Conservation (phyloP, 2,888 invertebrate genomes). For the Agrotis ipsilon region DNA sequence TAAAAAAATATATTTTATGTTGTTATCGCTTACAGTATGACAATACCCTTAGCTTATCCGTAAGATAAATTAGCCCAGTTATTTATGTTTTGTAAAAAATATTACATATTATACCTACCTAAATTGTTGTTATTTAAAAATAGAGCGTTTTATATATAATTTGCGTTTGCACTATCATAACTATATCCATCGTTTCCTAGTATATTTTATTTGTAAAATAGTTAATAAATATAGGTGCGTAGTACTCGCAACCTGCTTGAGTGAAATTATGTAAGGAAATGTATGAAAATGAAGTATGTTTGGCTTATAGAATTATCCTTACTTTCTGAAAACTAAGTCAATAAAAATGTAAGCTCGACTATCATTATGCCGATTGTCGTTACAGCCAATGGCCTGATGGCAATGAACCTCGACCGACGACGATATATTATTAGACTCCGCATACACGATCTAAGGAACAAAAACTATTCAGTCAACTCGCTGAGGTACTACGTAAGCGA, state of each 20-base stretch:
- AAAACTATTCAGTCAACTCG: too few species aligned
- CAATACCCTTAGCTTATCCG: conserved; percentile 22
- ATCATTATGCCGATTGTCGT: too few species aligned
- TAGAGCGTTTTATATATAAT: conserved; percentile 38
- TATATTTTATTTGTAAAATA: conserved; percentile 7
- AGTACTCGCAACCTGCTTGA: conserved; percentile 34
- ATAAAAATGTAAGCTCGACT: too few species aligned
- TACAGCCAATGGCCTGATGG: too few species aligned
- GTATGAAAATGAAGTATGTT: not conserved
- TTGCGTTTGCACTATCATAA: conserved; percentile 57
- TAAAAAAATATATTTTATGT: not conserved
- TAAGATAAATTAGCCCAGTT: conserved; percentile 8
- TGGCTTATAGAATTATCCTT: conserved; percentile 1
- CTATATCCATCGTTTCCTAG: conserved; percentile 45
- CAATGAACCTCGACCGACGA: too few species aligned
- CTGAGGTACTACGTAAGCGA: too few species aligned
- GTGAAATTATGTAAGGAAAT: not conserved
- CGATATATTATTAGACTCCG: too few species aligned
- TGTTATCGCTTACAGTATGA: conserved; percentile 45
- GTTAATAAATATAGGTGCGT: conserved; percentile 39
- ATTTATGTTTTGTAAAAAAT: not conserved
- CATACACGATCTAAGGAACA: too few species aligned
- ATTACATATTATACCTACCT: not conserved
- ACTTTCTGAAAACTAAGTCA: conserved; percentile 5
- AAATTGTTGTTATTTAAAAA: not conserved